Evolutionary conservation across 2,113 vertebrate genomes (phyloP).

Genomic region (Oreochromis niloticus): DNA sequence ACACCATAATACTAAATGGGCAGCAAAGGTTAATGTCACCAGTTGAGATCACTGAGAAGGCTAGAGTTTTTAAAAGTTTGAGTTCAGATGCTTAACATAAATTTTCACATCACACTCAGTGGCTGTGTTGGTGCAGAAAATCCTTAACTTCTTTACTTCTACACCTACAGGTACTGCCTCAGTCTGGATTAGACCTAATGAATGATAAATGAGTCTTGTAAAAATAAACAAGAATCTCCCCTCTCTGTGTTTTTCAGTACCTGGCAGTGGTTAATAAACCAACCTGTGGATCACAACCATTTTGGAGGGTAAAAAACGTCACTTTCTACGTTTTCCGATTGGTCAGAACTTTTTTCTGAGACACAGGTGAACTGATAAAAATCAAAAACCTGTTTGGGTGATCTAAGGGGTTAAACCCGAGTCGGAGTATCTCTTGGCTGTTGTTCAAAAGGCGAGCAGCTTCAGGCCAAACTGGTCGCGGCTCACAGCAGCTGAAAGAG

Average conservation of each 20-base stretch:
- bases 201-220: background rate
- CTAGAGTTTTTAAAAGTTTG: background rate
- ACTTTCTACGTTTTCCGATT: background rate
- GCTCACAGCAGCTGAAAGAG: slow-evolving; percentile 74
- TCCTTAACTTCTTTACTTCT: background rate
- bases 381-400: slow-evolving; percentile 21
- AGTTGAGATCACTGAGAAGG: background rate
- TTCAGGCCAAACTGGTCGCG: slow-evolving; percentile 63
- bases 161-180: background rate
- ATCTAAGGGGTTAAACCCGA: slow-evolving; percentile 60
- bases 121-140: background rate
- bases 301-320: background rate
- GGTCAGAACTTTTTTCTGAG: background rate
- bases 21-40: background rate
- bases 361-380: slow-evolving; percentile 18
- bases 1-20: background rate
- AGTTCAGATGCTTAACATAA: background rate
- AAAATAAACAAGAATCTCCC: background rate
- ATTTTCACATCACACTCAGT: background rate
- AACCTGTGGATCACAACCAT: background rate
- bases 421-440: slow-evolving; percentile 65
- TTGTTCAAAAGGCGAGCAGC: slow-evolving; percentile 60
- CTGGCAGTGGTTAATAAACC: background rate
- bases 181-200: background rate
- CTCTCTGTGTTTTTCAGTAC: background rate